Evolutionary conservation across 2,113 vertebrate species (phyloP).

Genomic region (Gracilinanus agilis): DNA sequence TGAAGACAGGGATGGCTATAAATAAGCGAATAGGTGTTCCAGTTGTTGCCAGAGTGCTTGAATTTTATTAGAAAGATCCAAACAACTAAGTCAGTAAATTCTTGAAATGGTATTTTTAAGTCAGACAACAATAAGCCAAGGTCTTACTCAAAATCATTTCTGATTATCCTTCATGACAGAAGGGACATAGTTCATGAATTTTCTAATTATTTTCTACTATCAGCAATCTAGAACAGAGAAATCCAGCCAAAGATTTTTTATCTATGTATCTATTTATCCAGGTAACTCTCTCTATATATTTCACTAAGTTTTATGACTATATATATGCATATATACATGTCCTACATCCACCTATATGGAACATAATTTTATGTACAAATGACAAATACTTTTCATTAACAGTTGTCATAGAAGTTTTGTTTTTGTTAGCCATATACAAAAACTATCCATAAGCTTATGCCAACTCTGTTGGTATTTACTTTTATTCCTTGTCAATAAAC

Average conservation of each 20-base stretch:
- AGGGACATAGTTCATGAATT: not conserved
- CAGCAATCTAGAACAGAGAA: conserved; percentile 9
- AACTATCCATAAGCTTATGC: conserved; percentile 64
- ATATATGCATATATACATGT: not conserved
- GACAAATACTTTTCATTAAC: conserved; percentile 7
- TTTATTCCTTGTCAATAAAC: conserved; percentile 12
- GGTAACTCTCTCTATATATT: not conserved
- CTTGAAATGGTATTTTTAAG: not conserved
- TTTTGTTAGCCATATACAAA: conserved; percentile 60
- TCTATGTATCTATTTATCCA: not conserved
- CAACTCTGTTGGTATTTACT: conserved; percentile 62
- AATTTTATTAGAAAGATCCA: conserved; percentile 32
- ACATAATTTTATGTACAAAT: not conserved
- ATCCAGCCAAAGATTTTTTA: not conserved
- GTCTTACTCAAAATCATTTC: not conserved
- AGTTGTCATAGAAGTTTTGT: conserved; percentile 47
- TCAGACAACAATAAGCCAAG: not conserved
- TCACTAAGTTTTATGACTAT: not conserved
- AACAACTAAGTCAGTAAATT: not conserved
- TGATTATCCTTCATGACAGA: not conserved
- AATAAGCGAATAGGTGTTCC: not conserved
- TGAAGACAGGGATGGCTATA: conserved; percentile 24
- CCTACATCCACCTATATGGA: not conserved
- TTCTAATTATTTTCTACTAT: not conserved
- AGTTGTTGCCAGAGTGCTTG: not conserved